A percentile compares a stretch with the other conserved stretches of the same genome.
phyloP scores from a whole-genome alignment of 1,140 invertebrate genomes.

The Lasioglossum albipes region DNA sequence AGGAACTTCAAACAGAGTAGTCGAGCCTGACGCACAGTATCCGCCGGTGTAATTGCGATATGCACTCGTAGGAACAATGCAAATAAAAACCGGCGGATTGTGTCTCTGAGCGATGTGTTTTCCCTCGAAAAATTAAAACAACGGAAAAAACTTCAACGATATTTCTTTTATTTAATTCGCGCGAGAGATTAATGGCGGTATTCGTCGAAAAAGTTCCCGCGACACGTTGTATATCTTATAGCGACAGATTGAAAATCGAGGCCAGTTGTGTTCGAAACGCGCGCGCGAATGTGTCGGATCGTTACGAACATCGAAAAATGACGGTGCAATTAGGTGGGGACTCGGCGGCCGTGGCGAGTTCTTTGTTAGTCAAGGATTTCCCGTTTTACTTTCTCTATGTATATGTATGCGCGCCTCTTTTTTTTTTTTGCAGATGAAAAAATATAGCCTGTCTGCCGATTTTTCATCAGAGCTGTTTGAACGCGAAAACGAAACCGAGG shows the following conservation, averaged over 20 bases:
- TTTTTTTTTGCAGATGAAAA: conserved; percentile 16
- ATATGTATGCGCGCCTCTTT: no score
- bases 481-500: not conserved
- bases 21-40: no score
- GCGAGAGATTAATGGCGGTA: no score
- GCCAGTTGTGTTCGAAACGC: conserved; percentile 42
- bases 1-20: no score
- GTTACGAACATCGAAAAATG: conserved; percentile 58
- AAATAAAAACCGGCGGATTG: no score
- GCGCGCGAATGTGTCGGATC: conserved; percentile 29
- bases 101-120: no score
- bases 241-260: conserved; percentile 44
- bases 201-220: not conserved
- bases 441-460: conserved; percentile 16
- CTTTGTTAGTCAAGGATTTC: conserved; percentile 54
- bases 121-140: no score
- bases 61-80: no score
- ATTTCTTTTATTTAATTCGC: no score
- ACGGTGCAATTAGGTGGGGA: conserved; percentile 54
- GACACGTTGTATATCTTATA: conserved; percentile 15
- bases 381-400: conserved; percentile 20
- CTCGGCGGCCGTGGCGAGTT: conserved; percentile 13
- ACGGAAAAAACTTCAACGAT: no score
- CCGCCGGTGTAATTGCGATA: no score
- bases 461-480: conserved; percentile 26